Evolutionary conservation across 2,888 invertebrate species (phyloP).

Genomic region (Tenthredo amoena): DNA sequence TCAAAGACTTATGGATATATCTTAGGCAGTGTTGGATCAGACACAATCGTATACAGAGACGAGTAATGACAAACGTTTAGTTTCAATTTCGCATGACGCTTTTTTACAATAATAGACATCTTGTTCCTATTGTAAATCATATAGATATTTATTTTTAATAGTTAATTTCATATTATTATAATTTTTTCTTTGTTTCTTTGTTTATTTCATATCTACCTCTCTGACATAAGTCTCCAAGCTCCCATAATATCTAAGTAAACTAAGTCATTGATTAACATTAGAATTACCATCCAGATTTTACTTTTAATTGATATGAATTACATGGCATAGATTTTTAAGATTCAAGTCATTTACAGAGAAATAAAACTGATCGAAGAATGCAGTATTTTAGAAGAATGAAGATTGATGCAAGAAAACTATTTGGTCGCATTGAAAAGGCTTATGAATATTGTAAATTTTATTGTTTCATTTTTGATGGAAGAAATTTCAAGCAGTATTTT

Average conservation of each 20-base stretch:
- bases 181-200: neutral
- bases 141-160: constrained; percentile 5
- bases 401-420: neutral
- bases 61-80: constrained; percentile 65
- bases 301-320: neutral
- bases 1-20: constrained; percentile 59
- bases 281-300: neutral
- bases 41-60: constrained; percentile 68
- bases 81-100: neutral
- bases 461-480: neutral
- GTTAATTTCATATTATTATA: neutral
- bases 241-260: neutral
- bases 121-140: constrained; percentile 1
- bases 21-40: constrained; percentile 63
- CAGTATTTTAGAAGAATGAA: neutral
- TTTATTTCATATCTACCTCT: neutral
- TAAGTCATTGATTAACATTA: neutral
- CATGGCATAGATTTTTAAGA: neutral
- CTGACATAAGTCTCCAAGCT: neutral
- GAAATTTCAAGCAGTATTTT: neutral
- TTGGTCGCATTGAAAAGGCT: neutral
- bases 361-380: neutral
- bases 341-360: constrained; percentile 18
- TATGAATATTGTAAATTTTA: neutral
- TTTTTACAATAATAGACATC: neutral